A percentile compares a stretch with the other conserved stretches of the same genome.
Conservation (phyloP, 35 echinoderm and acorn worm species). For the Apostichopus californicus region DNA sequence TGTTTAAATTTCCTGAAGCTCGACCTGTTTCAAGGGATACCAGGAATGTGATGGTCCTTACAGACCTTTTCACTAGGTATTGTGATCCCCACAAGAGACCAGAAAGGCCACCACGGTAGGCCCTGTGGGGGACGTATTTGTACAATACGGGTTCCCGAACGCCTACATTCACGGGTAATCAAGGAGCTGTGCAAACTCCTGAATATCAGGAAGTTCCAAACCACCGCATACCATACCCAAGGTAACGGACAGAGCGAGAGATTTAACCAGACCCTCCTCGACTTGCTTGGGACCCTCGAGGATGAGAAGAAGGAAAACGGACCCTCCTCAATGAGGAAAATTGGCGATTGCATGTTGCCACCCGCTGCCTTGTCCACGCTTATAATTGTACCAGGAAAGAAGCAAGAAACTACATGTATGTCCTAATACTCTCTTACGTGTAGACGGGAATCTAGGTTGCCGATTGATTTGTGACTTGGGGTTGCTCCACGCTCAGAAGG, state of each 20-base stretch:
- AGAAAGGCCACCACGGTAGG: conserved; percentile 14
- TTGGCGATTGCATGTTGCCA: conserved; percentile 42
- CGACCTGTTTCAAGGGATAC: not conserved
- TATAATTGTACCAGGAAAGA: conserved; percentile 57
- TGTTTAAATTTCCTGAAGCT: conserved; percentile 41
- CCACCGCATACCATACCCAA: not conserved
- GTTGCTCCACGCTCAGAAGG: not conserved
- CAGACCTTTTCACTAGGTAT: conserved; percentile 65
- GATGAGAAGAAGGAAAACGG: conserved; percentile 53
- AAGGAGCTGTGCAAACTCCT: conserved; percentile 53
- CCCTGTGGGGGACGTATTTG: conserved; percentile 6
- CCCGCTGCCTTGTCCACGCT: conserved; percentile 52
- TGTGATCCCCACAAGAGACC: conserved; percentile 63
- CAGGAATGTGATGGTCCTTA: conserved; percentile 63
- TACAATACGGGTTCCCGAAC: conserved; percentile 60
- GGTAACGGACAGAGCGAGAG: conserved; percentile 67
- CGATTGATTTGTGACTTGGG: conserved; percentile 50
- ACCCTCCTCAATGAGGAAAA: not conserved
- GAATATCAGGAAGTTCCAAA: conserved; percentile 53
- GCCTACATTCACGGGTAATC: conserved; percentile 52
- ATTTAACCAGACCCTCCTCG: conserved; percentile 64
- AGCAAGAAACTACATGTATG: conserved; percentile 40
- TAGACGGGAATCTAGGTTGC: not conserved
- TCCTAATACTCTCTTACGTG: conserved; percentile 60
- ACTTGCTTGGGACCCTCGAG: conserved; percentile 47